phyloP scores from a whole-genome alignment of 2,888 invertebrate genomes.

The Ophonus ardosiacus region DNA sequence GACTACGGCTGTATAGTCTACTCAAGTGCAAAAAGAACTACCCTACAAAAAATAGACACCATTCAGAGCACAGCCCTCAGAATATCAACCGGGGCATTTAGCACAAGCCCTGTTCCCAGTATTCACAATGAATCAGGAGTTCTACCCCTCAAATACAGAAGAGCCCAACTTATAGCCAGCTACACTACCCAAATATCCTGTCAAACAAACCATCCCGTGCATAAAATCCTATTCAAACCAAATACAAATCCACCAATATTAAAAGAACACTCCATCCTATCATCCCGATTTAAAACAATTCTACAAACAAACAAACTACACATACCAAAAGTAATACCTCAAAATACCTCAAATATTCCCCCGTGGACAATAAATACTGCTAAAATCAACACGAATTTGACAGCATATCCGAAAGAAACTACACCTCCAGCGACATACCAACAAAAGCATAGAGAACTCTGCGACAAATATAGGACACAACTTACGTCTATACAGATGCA shows the following conservation, averaged over 20 bases:
- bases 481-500: neutral
- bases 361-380: neutral
- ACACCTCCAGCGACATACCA: neutral
- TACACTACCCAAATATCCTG: too few species aligned
- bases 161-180: neutral
- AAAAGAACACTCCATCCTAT: neutral
- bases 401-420: neutral
- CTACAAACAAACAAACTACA: neutral
- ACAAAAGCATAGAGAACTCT: neutral
- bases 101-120: neutral
- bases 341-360: neutral
- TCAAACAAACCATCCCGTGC: neutral
- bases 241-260: neutral
- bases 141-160: neutral
- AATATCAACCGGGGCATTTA: neutral
- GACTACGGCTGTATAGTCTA: neutral
- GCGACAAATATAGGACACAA: neutral
- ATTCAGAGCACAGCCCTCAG: neutral
- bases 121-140: neutral
- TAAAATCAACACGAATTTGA: neutral
- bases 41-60: neutral
- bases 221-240: neutral
- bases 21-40: neutral
- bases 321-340: neutral
- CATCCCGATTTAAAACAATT: neutral